These are phyloP conservation scores for Eufriesea mexicana DNA, from an alignment of 1,140 invertebrate genomes.

Conservation along the genomic window DNA sequence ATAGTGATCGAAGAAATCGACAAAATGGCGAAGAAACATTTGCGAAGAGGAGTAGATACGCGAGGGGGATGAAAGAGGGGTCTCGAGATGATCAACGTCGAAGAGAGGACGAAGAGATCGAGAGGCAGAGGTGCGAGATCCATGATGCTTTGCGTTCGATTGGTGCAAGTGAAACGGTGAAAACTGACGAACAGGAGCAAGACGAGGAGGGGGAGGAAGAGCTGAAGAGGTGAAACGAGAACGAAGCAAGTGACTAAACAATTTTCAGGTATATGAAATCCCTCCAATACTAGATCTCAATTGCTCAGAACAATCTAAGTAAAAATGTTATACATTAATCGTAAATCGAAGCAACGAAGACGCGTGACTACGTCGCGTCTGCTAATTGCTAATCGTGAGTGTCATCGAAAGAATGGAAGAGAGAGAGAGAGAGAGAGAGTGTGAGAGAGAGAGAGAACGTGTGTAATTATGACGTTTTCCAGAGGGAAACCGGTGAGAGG, in stretches of 20 bases:
- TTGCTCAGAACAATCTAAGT: constrained; percentile 75
- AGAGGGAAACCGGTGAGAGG: neutral
- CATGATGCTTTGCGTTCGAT: neutral
- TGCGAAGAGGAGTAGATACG: neutral
- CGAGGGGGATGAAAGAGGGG: no score
- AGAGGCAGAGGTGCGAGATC: neutral
- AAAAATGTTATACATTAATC: constrained; percentile 60
- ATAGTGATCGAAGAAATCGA: neutral
- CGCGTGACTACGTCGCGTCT: constrained; percentile 41
- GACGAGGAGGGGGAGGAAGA: constrained; percentile 5
- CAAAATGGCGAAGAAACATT: neutral
- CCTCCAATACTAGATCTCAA: constrained; percentile 77
- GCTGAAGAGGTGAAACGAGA: neutral
- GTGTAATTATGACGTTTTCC: constrained; percentile 7
- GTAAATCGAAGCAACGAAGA: constrained; percentile 52
- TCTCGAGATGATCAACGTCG: constrained; percentile 11
- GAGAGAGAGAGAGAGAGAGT: neutral
- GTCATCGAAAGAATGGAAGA: constrained; percentile 39
- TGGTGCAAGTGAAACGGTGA: constrained; percentile 26
- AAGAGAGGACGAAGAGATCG: neutral
- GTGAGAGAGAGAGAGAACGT: constrained; percentile 7
- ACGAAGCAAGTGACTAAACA: constrained; percentile 56
- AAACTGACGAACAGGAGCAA: constrained; percentile 10
- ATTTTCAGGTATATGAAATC: constrained; percentile 73
- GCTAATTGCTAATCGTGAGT: constrained; percentile 40